phyloP scores from a whole-genome alignment of 2,113 vertebrate species.

The Canis aureus region DNA sequence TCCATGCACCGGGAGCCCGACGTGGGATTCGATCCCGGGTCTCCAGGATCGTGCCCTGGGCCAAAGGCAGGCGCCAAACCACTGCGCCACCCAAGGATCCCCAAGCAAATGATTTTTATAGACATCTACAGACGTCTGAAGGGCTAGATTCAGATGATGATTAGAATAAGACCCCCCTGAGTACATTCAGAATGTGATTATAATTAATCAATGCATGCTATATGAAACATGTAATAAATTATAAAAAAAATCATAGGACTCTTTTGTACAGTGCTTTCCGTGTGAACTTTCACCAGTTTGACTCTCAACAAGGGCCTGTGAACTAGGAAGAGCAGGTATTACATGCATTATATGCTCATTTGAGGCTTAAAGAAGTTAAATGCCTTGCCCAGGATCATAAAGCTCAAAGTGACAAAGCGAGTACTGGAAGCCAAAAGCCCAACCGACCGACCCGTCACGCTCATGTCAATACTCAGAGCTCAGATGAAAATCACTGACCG shows the following conservation, averaged over 20 bases:
- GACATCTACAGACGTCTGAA: background rate
- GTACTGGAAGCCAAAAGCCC: background rate
- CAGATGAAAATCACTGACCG: background rate
- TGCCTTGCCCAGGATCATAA: background rate
- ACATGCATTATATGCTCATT: background rate
- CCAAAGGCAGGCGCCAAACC: no score
- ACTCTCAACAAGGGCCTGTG: background rate
- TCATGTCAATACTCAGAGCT: background rate
- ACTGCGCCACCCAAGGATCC: no score
- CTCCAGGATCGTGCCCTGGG: no score
- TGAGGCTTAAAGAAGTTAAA: background rate
- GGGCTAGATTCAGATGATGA: background rate
- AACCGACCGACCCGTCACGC: background rate
- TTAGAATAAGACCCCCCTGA: background rate
- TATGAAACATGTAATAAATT: background rate
- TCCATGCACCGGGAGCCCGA: no score
- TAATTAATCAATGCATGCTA: background rate
- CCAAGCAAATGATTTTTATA: background rate
- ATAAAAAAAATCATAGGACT: background rate
- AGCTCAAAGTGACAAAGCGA: background rate
- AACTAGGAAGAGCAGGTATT: background rate
- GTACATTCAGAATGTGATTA: background rate
- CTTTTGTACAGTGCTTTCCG: background rate
- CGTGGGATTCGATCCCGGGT: no score
- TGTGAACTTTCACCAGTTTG: slow-evolving; percentile 23